These are phyloP conservation scores for Drosophila buzzatii DNA, from an alignment of 2,888 invertebrate genomes.

Conservation along the genomic window DNA sequence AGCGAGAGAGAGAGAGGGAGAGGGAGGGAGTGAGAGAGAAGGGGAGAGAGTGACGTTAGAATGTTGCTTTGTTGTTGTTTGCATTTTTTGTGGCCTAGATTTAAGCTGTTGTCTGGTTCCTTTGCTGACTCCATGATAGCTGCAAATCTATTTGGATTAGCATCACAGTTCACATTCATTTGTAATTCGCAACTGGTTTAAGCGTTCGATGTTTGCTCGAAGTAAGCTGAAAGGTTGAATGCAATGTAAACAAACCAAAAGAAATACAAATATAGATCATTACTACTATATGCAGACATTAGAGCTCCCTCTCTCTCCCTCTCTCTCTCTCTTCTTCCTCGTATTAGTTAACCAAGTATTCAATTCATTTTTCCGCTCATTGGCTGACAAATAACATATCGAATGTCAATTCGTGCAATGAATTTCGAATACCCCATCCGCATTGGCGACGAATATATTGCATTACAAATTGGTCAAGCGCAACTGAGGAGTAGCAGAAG, in stretches of 20 bases:
- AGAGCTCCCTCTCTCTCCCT: too few relatives aligned
- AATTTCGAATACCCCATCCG: neutral
- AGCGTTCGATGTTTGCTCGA: neutral
- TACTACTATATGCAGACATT: too few relatives aligned
- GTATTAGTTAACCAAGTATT: neutral
- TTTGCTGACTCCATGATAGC: neutral
- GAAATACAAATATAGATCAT: too few relatives aligned
- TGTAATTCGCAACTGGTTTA: conserved; percentile 35
- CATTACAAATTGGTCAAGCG: conserved; percentile 46
- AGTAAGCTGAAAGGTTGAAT: neutral
- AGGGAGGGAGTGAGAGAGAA: too few relatives aligned
- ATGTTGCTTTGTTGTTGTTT: neutral
- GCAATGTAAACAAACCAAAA: neutral
- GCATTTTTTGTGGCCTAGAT: conserved; percentile 5
- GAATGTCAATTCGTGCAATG: conserved; percentile 2
- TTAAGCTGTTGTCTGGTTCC: conserved; percentile 3
- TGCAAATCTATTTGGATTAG: conserved; percentile 17
- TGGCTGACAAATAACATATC: conserved; percentile 11
- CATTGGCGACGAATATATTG: neutral
- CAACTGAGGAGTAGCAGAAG: conserved; percentile 1
- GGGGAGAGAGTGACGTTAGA: neutral
- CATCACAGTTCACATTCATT: conserved; percentile 5
- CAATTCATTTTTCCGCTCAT: conserved; percentile 15
- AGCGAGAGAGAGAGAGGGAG: neutral
- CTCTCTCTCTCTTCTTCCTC: neutral